phyloP scores from a whole-genome alignment of 2,888 invertebrate species.

The Orchesellides sinensis region DNA sequence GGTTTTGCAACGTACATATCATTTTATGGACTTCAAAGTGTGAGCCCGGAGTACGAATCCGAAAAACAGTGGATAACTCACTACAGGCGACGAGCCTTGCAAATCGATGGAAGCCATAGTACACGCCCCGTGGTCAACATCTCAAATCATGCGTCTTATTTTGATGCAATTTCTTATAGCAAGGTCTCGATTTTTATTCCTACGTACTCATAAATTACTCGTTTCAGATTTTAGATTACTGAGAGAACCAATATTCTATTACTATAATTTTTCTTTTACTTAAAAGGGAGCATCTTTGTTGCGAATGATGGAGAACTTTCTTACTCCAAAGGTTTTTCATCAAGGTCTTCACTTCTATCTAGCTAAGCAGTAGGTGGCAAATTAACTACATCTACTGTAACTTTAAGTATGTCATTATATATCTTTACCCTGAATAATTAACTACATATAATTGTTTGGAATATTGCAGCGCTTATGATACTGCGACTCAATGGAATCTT shows the following conservation, averaged over 20 bases:
- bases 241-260: too few species aligned
- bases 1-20: constrained; percentile 65
- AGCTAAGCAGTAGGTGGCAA: constrained; percentile 34
- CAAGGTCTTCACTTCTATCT: constrained; percentile 46
- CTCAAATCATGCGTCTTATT: constrained; percentile 44
- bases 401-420: too few species aligned
- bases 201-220: too few species aligned
- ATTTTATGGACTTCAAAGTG: constrained; percentile 53
- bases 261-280: too few species aligned
- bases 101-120: constrained; percentile 31
- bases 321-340: constrained; percentile 38
- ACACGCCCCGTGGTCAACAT: constrained; percentile 61
- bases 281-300: constrained; percentile 67
- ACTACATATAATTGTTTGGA: background rate
- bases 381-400: too few species aligned
- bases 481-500: constrained; percentile 64
- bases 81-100: constrained; percentile 55
- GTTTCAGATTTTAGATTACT: too few species aligned
- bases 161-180: constrained; percentile 65
- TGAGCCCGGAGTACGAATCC: constrained; percentile 52
- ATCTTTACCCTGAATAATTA: background rate
- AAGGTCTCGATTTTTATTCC: too few species aligned
- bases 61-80: constrained; percentile 42
- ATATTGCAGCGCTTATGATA: constrained; percentile 54
- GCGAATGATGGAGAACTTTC: constrained; percentile 59